Evolutionary conservation across 2,888 invertebrate genomes (phyloP).

Genomic region (Drosophila siamana): DNA sequence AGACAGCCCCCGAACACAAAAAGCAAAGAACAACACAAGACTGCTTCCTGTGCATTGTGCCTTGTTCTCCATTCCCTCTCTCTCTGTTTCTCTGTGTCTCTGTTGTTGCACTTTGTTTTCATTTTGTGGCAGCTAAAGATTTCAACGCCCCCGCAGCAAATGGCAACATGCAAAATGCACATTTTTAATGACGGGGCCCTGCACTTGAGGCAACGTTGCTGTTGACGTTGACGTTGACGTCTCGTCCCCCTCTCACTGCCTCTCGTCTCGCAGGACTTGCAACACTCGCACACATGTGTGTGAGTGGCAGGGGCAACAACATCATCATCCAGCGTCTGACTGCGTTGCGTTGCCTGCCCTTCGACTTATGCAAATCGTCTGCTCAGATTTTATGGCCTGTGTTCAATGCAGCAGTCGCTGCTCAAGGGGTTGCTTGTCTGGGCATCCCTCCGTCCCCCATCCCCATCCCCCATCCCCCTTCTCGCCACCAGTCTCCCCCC

Average conservation of each 20-base stretch:
- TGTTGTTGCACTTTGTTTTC: conserved; percentile 63
- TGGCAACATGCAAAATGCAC: conserved; percentile 67
- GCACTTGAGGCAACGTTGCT: conserved; percentile 65
- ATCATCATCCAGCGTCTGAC: conserved; percentile 44
- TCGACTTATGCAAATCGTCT: conserved; percentile 75
- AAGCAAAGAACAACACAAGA: conserved; percentile 13
- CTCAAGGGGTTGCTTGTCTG: conserved; percentile 45
- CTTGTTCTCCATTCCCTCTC: neutral
- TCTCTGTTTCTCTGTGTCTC: conserved; percentile 6
- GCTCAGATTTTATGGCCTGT: conserved; percentile 44
- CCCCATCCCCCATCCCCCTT: neutral
- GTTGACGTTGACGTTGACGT: conserved; percentile 70
- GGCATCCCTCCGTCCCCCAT: too few relatives aligned
- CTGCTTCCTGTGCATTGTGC: conserved; percentile 56
- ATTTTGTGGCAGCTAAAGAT: conserved; percentile 57
- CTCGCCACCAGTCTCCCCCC: neutral
- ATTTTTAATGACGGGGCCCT: conserved; percentile 75
- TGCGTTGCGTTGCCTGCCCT: conserved; percentile 68
- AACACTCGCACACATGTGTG: conserved; percentile 23
- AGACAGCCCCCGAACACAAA: neutral
- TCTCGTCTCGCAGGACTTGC: conserved; percentile 50
- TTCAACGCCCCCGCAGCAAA: conserved; percentile 59
- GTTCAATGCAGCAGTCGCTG: conserved; percentile 59
- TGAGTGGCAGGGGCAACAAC: conserved; percentile 2
- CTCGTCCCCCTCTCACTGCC: neutral